Percentiles rank a stretch among this genome's conserved stretches.
These are phyloP conservation scores for Dynastes maya DNA, from an alignment of 2,888 invertebrate species.

Conservation along the genomic window DNA sequence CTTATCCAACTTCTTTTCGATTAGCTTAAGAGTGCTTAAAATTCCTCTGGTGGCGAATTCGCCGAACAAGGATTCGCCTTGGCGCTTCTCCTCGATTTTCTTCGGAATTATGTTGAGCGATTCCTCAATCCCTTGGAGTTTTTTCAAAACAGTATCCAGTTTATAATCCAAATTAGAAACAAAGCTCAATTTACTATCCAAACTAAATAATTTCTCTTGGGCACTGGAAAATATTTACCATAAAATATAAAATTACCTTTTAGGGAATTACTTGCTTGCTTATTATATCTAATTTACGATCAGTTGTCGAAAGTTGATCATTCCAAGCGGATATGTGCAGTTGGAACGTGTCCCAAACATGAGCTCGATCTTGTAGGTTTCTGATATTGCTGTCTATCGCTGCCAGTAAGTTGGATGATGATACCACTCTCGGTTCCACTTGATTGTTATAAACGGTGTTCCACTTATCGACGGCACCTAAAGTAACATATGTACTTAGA, in stretches of 20 bases:
- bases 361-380: constrained; percentile 71
- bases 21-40: constrained; percentile 66
- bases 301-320: constrained; percentile 71
- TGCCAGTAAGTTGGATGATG: constrained; percentile 66
- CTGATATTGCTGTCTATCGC: constrained; percentile 71
- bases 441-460: constrained; percentile 68
- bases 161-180: constrained; percentile 68
- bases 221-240: constrained; percentile 61
- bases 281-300: constrained; percentile 72
- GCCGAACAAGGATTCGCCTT: constrained; percentile 63
- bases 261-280: constrained; percentile 65
- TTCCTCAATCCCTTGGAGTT: constrained; percentile 62
- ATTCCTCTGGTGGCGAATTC: constrained; percentile 69
- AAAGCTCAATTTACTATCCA: constrained; percentile 66
- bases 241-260: neutral
- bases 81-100: constrained; percentile 58
- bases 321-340: constrained; percentile 73
- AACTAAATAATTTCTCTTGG: constrained; percentile 66
- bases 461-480: constrained; percentile 69
- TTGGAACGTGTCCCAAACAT: constrained; percentile 73
- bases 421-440: constrained; percentile 69
- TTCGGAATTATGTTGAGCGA: constrained; percentile 57
- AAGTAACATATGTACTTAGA: neutral
- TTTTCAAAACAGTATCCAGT: constrained; percentile 65
- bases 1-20: constrained; percentile 67